Conservation (phyloP, 2,113 vertebrate species). For the Plecturocebus donacophilus region DNA sequence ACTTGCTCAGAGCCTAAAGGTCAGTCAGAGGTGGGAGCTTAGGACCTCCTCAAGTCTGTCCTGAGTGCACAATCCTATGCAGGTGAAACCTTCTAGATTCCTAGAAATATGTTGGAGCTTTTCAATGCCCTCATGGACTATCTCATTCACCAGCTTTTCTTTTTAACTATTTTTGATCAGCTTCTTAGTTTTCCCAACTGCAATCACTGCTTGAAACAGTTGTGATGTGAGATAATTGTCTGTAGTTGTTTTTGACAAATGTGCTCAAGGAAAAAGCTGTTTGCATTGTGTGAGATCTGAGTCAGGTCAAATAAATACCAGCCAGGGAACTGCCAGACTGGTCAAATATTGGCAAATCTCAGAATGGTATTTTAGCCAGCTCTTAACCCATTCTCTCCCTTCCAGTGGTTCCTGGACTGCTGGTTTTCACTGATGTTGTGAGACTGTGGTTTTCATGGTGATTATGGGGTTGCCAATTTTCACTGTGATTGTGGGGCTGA, state of each 20-base stretch:
- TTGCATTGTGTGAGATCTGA: not conserved
- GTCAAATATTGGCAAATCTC: not conserved
- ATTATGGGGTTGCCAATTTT: not conserved
- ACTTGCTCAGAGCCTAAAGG: not conserved
- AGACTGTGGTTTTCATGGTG: not conserved
- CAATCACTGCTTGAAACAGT: not conserved
- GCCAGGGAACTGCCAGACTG: not conserved
- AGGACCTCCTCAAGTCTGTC: not conserved
- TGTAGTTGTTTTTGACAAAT: not conserved
- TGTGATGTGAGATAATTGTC: not conserved
- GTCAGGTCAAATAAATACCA: not conserved
- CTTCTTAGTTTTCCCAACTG: not conserved
- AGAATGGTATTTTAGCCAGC: not conserved
- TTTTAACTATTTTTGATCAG: not conserved
- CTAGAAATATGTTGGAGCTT: not conserved
- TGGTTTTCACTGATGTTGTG: not conserved
- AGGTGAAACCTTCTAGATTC: not conserved
- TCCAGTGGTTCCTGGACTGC: not conserved
- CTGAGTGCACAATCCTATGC: not conserved
- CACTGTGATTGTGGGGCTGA: no score
- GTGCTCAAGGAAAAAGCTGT: not conserved
- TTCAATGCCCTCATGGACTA: not conserved
- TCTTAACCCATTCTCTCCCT: not conserved
- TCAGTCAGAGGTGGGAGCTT: not conserved
- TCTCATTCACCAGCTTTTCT: not conserved